Evolutionary conservation across 2,113 vertebrate species (phyloP).

Genomic region (Lepus americanus): DNA sequence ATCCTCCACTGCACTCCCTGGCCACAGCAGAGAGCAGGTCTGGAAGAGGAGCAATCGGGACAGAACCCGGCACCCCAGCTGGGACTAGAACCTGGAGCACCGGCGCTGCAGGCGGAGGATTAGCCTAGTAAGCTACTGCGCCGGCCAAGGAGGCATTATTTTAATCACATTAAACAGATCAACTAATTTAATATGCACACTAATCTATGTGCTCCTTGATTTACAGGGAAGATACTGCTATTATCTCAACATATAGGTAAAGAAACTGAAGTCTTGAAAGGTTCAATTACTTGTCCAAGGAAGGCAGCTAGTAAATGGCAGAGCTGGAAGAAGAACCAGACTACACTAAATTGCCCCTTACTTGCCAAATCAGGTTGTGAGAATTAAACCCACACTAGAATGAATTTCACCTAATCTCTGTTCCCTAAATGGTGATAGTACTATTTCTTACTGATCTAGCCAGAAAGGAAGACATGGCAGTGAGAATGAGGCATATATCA

Average conservation of each 20-base stretch:
- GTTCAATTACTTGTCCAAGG: conserved; percentile 10
- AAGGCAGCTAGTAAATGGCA: background rate
- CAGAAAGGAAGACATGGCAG: background rate
- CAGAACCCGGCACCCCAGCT: too few relatives aligned
- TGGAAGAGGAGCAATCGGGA: too few relatives aligned
- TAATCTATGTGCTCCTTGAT: background rate
- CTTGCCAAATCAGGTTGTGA: background rate
- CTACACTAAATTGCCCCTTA: background rate
- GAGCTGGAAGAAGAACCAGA: background rate
- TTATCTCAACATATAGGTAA: background rate
- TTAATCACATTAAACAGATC: background rate
- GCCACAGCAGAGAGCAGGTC: too few relatives aligned
- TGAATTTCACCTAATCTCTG: background rate
- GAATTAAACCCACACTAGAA: background rate
- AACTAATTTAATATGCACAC: background rate
- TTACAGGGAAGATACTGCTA: background rate
- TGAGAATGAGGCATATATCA: background rate
- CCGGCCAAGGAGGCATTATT: background rate
- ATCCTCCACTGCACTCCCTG: too few relatives aligned
- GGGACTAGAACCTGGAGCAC: too few relatives aligned
- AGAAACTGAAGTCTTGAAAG: background rate
- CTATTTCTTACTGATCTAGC: background rate
- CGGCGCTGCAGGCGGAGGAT: too few relatives aligned
- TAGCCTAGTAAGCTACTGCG: too few relatives aligned
- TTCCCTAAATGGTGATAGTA: background rate